These are phyloP conservation scores for Edolisoma coerulescens DNA, from an alignment of 2,113 vertebrate species.

Conservation along the genomic window DNA sequence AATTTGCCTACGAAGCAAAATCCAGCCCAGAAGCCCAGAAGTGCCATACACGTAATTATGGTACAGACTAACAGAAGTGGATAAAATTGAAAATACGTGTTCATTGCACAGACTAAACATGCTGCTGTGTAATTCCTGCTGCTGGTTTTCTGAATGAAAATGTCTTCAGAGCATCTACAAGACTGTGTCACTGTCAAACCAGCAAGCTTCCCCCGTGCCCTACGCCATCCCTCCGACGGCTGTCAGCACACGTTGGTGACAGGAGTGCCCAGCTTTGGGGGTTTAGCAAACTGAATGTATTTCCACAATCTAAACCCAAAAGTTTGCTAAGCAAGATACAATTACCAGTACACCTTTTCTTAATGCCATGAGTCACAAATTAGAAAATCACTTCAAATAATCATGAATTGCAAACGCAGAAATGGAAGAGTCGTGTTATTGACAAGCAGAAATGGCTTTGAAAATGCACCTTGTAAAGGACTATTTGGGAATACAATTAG, in stretches of 20 bases:
- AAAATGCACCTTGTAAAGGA: background rate
- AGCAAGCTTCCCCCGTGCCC: background rate
- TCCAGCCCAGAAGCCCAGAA: background rate
- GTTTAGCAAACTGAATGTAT: accelerated
- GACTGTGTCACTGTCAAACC: accelerated
- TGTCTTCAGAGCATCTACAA: accelerated
- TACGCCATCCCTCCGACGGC: accelerated
- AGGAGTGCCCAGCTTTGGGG: background rate
- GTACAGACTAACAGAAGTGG: background rate
- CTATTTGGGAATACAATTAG: background rate
- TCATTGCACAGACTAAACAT: background rate
- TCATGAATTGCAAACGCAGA: background rate
- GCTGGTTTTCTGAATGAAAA: background rate
- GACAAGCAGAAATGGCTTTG: background rate
- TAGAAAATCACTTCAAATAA: conserved; percentile 28
- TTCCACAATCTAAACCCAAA: background rate
- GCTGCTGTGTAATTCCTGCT: background rate
- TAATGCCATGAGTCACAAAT: conserved; percentile 11
- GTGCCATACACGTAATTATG: accelerated
- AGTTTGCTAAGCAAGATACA: background rate
- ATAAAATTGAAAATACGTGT: accelerated
- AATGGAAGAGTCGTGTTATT: background rate
- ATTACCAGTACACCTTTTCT: background rate
- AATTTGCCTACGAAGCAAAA: background rate
- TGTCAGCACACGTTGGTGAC: accelerated